phyloP scores from a whole-genome alignment of 2,888 invertebrate genomes.

The Cyaniris semiargus region DNA sequence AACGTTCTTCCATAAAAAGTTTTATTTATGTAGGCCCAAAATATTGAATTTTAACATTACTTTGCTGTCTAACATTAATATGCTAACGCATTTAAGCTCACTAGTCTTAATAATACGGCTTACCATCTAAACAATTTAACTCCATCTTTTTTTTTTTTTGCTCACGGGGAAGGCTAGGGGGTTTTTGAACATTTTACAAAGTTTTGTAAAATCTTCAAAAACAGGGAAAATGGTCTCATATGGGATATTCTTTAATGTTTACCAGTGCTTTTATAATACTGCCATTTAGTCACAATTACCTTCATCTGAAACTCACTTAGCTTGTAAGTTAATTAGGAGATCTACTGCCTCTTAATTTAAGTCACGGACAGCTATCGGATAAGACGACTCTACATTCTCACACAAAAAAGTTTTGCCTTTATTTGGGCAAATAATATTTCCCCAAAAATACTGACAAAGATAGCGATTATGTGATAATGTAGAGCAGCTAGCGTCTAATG shows the following conservation, averaged over 20 bases:
- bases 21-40: background rate
- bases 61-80: slow-evolving; percentile 54
- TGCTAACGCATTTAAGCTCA: slow-evolving; percentile 57
- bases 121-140: slow-evolving; percentile 37
- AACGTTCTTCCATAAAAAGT: background rate
- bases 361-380: background rate
- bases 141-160: slow-evolving; percentile 1
- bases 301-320: background rate
- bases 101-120: slow-evolving; percentile 64
- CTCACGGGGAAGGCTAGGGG: background rate
- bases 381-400: background rate
- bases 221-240: background rate
- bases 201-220: slow-evolving; percentile 20
- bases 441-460: background rate
- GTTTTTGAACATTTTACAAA: slow-evolving; percentile 19
- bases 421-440: no score
- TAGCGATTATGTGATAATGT: background rate
- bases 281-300: slow-evolving; percentile 10
- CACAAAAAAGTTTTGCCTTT: background rate
- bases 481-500: background rate
- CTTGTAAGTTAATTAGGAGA: slow-evolving; percentile 4
- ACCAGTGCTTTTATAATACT: slow-evolving; percentile 1
- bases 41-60: slow-evolving; percentile 38
- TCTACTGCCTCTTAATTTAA: background rate
- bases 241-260: background rate